Percentiles rank a stretch among this genome's conserved stretches.
Evolutionary conservation across 1,140 invertebrate genomes (phyloP).

Genomic region (Grapholita molesta): DNA sequence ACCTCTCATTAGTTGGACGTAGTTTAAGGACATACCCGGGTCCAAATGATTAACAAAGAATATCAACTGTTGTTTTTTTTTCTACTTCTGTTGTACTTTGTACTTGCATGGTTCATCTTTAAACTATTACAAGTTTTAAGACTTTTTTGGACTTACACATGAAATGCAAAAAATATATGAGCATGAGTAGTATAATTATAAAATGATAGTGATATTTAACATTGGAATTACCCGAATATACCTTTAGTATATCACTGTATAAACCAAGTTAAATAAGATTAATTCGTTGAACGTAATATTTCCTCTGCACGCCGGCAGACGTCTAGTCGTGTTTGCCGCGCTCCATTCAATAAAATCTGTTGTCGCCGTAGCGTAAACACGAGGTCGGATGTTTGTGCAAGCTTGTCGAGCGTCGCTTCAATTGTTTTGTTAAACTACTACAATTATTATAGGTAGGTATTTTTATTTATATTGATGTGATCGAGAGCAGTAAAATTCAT

Average conservation of each 20-base stretch:
- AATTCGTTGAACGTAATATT: neutral
- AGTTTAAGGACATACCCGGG: no score
- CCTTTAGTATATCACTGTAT: neutral
- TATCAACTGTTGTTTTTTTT: no score
- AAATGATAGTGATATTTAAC: no score
- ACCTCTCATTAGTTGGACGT: no score
- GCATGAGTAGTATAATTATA: no score
- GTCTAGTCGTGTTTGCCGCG: neutral
- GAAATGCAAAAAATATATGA: no score
- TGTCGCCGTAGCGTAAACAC: neutral
- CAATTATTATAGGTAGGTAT: neutral
- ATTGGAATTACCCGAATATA: neutral
- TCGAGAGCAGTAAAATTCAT: no score
- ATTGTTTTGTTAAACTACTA: neutral
- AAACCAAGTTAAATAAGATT: neutral
- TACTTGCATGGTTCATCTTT: no score
- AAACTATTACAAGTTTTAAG: no score
- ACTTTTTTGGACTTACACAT: no score
- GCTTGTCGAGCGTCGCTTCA: neutral
- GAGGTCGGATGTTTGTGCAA: constrained; percentile 1
- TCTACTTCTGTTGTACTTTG: no score
- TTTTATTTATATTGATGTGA: neutral
- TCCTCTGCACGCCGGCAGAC: neutral
- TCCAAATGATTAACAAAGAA: no score
- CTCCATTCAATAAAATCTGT: constrained; percentile 5